phyloP scores from a whole-genome alignment of 2,113 vertebrate species.

The Charina bottae region DNA sequence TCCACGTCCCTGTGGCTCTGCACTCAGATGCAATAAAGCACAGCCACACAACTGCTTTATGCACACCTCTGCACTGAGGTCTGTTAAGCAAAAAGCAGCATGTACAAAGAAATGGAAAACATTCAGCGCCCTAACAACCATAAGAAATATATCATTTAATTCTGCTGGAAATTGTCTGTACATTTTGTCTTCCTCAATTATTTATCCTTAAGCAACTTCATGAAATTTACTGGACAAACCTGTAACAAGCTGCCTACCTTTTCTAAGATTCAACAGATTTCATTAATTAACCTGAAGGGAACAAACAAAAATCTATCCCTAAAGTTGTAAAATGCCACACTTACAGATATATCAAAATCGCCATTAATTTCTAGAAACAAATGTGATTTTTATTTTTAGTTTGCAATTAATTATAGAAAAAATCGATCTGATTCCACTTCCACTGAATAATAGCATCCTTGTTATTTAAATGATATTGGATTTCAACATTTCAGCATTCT shows the following conservation, averaged over 20 bases:
- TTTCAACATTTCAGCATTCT: neutral
- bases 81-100: neutral
- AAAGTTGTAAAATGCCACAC: neutral
- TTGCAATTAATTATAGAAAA: neutral
- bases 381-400: neutral
- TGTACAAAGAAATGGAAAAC: neutral
- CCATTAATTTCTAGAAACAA: slow-evolving; percentile 22
- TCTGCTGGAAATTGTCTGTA: neutral
- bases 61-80: neutral
- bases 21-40: neutral
- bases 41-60: too few species aligned
- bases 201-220: neutral
- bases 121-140: too few species aligned
- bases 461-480: neutral
- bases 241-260: neutral
- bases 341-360: neutral
- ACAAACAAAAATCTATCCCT: neutral
- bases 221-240: neutral
- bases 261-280: neutral
- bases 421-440: neutral
- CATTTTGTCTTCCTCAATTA: neutral
- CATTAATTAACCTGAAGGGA: neutral
- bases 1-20: neutral
- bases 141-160: neutral
- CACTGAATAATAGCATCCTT: neutral